These are phyloP conservation scores for Aleiodes alternator DNA, from an alignment of 2,888 invertebrate genomes.

Conservation along the genomic window DNA sequence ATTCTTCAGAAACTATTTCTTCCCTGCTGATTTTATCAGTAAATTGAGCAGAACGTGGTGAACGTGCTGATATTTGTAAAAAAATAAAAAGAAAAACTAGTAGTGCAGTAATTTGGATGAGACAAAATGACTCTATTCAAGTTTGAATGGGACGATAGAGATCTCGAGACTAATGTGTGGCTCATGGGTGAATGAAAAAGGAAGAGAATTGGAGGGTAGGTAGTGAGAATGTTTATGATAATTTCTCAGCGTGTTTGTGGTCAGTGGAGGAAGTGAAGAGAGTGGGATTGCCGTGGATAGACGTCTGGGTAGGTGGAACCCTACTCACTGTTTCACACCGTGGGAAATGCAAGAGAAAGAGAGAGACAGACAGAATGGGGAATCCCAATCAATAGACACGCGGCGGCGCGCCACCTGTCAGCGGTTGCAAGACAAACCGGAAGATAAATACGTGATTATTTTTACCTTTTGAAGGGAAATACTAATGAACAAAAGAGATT, in stretches of 20 bases:
- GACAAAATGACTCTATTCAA: slow-evolving; percentile 30
- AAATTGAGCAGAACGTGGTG: no score
- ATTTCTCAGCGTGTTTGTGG: slow-evolving; percentile 12
- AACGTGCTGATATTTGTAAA: no score
- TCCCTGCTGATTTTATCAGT: no score
- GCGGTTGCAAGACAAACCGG: slow-evolving; percentile 62
- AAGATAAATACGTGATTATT: slow-evolving; percentile 39
- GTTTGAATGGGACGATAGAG: slow-evolving; percentile 19
- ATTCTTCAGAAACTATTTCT: no score
- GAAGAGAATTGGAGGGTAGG: background rate
- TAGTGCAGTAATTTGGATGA: slow-evolving; percentile 43
- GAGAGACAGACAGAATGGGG: slow-evolving; percentile 50
- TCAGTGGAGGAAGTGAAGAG: slow-evolving; percentile 8
- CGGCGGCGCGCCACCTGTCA: slow-evolving; percentile 69
- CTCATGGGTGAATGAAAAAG: slow-evolving; percentile 4
- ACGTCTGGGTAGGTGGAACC: slow-evolving; percentile 15
- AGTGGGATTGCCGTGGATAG: background rate
- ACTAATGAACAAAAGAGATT: no score
- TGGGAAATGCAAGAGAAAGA: slow-evolving; percentile 34
- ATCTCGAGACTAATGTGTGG: slow-evolving; percentile 6
- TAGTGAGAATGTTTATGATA: slow-evolving; percentile 20
- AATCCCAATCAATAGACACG: slow-evolving; percentile 68
- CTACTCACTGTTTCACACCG: slow-evolving; percentile 5
- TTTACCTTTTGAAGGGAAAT: no score
- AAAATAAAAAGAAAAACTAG: no score